Evolutionary conservation across 1,140 invertebrate species (phyloP), one percentile per base, ranked within the genome.

Genomic region (Sycophila sp.): DNA sequence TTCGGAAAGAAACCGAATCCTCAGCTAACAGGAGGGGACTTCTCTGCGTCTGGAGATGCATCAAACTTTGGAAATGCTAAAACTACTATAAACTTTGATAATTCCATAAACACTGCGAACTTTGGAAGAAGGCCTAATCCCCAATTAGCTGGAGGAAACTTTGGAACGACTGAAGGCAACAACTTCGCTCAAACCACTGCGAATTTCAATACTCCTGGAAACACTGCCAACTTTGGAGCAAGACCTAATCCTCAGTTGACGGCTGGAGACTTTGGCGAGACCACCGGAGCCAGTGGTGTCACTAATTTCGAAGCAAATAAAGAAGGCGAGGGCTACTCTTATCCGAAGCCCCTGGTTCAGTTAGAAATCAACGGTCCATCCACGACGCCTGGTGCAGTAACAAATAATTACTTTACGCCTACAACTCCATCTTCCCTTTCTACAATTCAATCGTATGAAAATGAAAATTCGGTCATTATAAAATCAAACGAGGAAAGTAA

Each of bases 351-450:
- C 22, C 51, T 42, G 2, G 15, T 77, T 47, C 59, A 78, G 30
- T 62, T 79, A 1, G 72, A 74, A 62, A 67, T 45, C 7, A 75
- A 69, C 4, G 60, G 59, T 2, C 10, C 64, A 0, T 72, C 63
- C 15, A 59, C 19, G 5, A 53, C 71, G 5, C 45, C 73, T 6
- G 15, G 34, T 56, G 45, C 51, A 28, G 64, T 63, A 13, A 19
- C 64, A 59, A 40, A 51, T 19, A 66, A 19, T 17, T 53, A 65
- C 36, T 4, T 60, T 19, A 13, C n/a, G 69, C 17, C 22, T 28
- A 78, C 79, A n/a, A 80, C 81, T 7, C 66, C 76, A 2, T 56
- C 72, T 2, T 73, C 82, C 8, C 71, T 76, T 51, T 51, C 79
- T 0, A 78, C 77, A 49, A 67, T 78, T 5, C 71, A 78, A 28